phyloP scores from a whole-genome alignment of 2,888 invertebrate species.

The Pseudococcus longispinus region DNA sequence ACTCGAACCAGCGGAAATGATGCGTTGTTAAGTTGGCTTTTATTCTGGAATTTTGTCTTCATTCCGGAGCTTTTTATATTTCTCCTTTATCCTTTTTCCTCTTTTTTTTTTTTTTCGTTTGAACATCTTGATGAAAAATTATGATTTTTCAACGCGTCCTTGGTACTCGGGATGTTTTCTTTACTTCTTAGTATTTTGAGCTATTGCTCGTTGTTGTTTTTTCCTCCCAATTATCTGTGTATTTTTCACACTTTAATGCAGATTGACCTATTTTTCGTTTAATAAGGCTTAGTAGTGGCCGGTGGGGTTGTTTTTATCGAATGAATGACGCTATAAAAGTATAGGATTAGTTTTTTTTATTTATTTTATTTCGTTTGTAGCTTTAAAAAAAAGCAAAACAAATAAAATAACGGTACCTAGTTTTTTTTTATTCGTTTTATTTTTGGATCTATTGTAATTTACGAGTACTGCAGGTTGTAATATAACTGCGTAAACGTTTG shows the following conservation, averaged over 20 bases:
- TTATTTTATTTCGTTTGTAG: not conserved
- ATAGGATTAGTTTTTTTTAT: not conserved
- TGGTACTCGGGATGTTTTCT: not conserved
- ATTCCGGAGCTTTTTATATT: not conserved
- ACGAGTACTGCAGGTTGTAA: no score
- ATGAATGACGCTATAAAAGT: not conserved
- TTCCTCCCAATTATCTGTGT: not conserved
- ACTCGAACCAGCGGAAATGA: not conserved
- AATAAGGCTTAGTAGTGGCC: not conserved
- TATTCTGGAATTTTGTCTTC: constrained; percentile 1
- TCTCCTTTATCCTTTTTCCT: not conserved
- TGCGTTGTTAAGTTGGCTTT: not conserved
- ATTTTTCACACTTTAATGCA: not conserved
- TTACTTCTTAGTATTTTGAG: not conserved
- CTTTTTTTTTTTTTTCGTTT: not conserved
- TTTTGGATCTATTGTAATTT: not conserved
- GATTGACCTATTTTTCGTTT: not conserved
- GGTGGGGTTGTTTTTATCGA: not conserved
- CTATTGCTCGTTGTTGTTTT: not conserved
- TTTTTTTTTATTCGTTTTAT: not conserved
- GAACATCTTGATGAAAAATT: not conserved
- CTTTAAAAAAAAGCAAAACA: not conserved
- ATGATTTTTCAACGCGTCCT: not conserved
- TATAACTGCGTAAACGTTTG: no score
- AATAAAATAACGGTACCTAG: not conserved